Conservation (phyloP, 2,113 vertebrate genomes). For the Trachemys scripta region DNA sequence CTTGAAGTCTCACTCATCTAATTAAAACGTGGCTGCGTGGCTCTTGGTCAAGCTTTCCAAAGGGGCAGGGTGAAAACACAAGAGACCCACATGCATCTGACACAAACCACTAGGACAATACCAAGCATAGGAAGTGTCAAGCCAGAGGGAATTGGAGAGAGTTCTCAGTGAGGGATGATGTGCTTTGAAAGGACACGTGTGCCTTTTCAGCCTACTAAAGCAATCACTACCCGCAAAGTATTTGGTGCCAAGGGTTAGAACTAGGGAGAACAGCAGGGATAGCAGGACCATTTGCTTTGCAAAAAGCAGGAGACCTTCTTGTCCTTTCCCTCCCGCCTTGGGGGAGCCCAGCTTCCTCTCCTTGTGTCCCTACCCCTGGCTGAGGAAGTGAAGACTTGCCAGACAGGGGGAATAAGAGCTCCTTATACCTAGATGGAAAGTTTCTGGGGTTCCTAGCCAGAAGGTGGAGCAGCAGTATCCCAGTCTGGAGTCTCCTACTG, state of each 20-base stretch:
- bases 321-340: too few relatives aligned
- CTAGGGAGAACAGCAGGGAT: neutral
- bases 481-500: neutral
- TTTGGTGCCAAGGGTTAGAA: neutral
- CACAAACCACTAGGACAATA: neutral
- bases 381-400: neutral
- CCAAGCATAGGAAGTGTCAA: neutral
- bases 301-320: neutral
- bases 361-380: too few relatives aligned
- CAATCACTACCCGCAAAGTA: neutral
- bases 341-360: too few relatives aligned
- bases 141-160: neutral
- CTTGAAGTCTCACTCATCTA: neutral
- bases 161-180: neutral
- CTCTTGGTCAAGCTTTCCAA: neutral
- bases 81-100: neutral
- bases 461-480: neutral
- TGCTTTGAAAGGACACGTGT: neutral
- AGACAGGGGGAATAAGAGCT: neutral
- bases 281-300: neutral
- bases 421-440: neutral
- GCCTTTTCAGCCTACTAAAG: neutral
- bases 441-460: neutral
- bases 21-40: neutral
- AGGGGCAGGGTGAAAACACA: neutral